These are phyloP conservation scores for Oedothorax gibbosus DNA, from an alignment of 1,140 invertebrate genomes.

Conservation along the genomic window DNA sequence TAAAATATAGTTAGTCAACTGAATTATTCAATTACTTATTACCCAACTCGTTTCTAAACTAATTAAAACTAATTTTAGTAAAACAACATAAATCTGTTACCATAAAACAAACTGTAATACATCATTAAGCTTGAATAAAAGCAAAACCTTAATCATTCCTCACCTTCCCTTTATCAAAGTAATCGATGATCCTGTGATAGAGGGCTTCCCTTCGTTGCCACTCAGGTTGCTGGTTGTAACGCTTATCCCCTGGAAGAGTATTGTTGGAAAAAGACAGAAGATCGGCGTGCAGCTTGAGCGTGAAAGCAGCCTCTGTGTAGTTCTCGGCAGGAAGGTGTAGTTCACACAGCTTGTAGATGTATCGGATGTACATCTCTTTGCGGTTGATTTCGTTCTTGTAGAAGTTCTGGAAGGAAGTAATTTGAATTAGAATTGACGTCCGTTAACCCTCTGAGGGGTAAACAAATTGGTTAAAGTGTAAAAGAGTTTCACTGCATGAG, in stretches of 20 bases:
- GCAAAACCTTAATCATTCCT: no score
- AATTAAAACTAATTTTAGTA: no score
- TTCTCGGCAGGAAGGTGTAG: slow-evolving; percentile 94
- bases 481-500: no score
- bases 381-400: slow-evolving; percentile 95
- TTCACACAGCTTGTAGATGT: slow-evolving; percentile 96
- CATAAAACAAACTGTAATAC: no score
- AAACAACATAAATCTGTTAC: no score
- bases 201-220: slow-evolving; percentile 94
- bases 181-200: slow-evolving; percentile 91
- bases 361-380: slow-evolving; percentile 95
- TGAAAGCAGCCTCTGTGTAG: slow-evolving; percentile 95
- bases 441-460: no score
- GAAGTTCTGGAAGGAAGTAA: slow-evolving; percentile 81
- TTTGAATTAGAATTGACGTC: no score
- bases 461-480: no score
- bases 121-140: no score
- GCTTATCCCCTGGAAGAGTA: slow-evolving; percentile 71
- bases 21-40: no score
- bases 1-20: no score
- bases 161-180: slow-evolving; percentile 95
- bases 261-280: slow-evolving; percentile 88
- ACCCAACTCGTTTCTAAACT: no score
- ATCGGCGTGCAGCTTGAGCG: slow-evolving; percentile 92
- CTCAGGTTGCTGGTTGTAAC: slow-evolving; percentile 76